Evolutionary conservation across 1,140 invertebrate species (phyloP).

Genomic region (Eulimnadia texana): DNA sequence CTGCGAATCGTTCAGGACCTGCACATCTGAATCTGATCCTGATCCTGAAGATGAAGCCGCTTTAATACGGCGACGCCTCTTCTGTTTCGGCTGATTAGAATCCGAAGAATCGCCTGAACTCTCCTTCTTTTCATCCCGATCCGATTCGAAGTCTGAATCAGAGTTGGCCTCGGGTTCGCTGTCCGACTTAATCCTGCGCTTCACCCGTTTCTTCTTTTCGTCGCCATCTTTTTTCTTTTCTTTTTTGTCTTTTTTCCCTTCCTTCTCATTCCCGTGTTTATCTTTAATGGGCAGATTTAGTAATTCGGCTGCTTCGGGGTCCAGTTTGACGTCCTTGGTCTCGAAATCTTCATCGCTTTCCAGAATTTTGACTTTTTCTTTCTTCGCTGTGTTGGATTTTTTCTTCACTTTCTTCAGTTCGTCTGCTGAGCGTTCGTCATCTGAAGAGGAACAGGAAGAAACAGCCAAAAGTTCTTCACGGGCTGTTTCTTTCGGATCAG

Average conservation of each 20-base stretch:
- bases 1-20: constrained; percentile 9
- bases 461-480: not conserved
- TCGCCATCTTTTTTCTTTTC: constrained; percentile 16
- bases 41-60: constrained; percentile 13
- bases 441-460: constrained; percentile 29
- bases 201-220: constrained; percentile 19
- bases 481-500: constrained; percentile 23
- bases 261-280: constrained; percentile 20
- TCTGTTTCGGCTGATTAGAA: constrained; percentile 17
- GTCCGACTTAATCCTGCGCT: constrained; percentile 13
- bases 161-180: constrained; percentile 19
- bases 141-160: constrained; percentile 20
- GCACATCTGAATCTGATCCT: constrained; percentile 17
- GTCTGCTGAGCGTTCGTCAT: constrained; percentile 23
- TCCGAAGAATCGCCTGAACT: constrained; percentile 19
- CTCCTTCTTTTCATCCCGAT: constrained; percentile 21
- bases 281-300: not conserved
- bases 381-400: constrained; percentile 16
- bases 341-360: constrained; percentile 15
- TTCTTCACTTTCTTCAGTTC: constrained; percentile 16
- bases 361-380: constrained; percentile 27
- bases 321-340: not conserved
- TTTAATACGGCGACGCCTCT: constrained; percentile 15
- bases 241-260: constrained; percentile 15
- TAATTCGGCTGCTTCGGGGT: constrained; percentile 11